Base-by-base conservation (phyloP, 2,113 vertebrate genomes). In the Oophaga pumilio region DNA sequence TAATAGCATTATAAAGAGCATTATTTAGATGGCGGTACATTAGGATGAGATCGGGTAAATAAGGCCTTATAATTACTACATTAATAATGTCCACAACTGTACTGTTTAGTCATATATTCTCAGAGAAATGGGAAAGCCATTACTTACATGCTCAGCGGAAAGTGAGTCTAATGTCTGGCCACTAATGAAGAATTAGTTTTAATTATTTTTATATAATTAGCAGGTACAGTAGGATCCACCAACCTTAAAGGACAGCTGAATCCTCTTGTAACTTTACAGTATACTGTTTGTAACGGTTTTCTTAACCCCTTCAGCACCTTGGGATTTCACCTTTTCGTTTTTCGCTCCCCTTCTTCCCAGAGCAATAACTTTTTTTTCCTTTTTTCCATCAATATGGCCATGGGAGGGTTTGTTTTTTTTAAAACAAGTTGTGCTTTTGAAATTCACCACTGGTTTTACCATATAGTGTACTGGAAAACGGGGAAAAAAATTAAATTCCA, bases 181-280 rank as follows among this genome's bases (percentile, higher is more conserved):
- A 26, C 43, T 10, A 80, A 60, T 80, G 78, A 80, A 18, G 33
- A 77, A 77, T 77, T 77, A 53, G 76, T 57, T 43, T 74, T 74
- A 74, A 50, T 74, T 56, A 50, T 49, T 81, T 80, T 62, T 49
- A 59, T 64, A 57, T 60, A 76, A 87, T 82, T 60, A 87, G 79
- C 1, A 49, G 57, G 59, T 74, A 74, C 71, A 74, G 71, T 89
- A 74, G 56, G 69, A 85, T 22, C 11, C 24, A 76, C 26, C 57
- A 60, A 26, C 22, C 43, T 81, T 84, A 57, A 71, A 69, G 24
- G 66, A 60, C 66, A 14, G 24, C 33, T 62, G 14, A 22, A 15
- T 50, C 10, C 12, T 28, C 17, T 22, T 49, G 71, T 74, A 50
- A 20, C 17, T 74, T 43, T 57, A 57, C 76, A 57, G 53, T 79